A percentile compares a stretch with the other conserved stretches of the same genome.
Conservation (phyloP, 2,113 vertebrate genomes). For the Himantopus leucocephalus region DNA sequence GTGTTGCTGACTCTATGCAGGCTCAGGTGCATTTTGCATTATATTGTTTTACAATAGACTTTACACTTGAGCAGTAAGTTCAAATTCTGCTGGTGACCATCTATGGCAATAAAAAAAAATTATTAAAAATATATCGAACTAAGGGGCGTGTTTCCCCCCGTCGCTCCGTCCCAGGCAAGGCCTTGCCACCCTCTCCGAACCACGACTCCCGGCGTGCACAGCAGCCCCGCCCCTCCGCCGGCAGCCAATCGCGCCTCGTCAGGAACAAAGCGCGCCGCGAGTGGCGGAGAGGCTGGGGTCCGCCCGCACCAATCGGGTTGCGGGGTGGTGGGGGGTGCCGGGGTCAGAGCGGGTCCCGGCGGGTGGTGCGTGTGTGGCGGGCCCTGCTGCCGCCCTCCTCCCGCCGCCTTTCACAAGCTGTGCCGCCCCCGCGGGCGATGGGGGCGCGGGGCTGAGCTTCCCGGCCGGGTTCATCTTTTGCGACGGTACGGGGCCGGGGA, state of each 20-base stretch:
- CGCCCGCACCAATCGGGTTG: background rate
- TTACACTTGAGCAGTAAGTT: too few species aligned
- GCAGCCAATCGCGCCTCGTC: background rate
- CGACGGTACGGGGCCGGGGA: background rate
- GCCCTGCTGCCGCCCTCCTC: rapidly evolving
- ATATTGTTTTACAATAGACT: background rate
- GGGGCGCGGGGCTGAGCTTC: background rate
- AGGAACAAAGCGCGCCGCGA: background rate
- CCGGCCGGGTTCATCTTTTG: background rate
- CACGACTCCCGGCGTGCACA: background rate
- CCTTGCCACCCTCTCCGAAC: background rate
- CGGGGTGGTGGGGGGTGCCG: background rate
- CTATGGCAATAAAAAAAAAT: background rate
- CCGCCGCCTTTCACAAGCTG: background rate
- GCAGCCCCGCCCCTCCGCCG: background rate
- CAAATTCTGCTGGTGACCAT: rapidly evolving
- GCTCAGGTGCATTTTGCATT: too few species aligned
- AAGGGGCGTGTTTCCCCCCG: rapidly evolving
- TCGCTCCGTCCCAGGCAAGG: rapidly evolving
- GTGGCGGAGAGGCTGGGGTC: background rate
- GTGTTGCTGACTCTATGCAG: too few species aligned
- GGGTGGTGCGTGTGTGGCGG: background rate
- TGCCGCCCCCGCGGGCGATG: background rate
- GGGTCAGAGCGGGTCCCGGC: background rate
- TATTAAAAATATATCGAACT: rapidly evolving